Base-by-base conservation (phyloP, 2,888 invertebrate species). In the Nasonia oneida region DNA sequence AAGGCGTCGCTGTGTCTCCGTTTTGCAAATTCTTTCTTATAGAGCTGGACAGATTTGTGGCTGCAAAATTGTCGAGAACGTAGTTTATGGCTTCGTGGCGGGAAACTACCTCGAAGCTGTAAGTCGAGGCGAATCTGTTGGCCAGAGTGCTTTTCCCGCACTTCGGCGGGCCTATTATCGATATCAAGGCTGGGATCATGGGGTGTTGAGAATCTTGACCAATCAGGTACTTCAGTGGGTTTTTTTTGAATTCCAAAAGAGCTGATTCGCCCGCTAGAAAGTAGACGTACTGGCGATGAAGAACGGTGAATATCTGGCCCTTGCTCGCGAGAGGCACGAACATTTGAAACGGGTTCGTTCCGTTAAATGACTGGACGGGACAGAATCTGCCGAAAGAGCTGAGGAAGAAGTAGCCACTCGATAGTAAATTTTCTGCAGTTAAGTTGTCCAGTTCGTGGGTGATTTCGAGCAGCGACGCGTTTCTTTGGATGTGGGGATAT, bases 321-420 rank as follows among this genome's bases (percentile, higher is more conserved):
- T 91, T 93, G 42, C 90, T 90, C 89, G 94, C 94, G 80, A 92
- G 90, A 14, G 94, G 92, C 83, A 94, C 92, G 90, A 94, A 95
- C 89, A 94, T 94, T 90, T 95, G 94, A 83, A 95, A 91, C 0
- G 94, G 93, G 81, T 94, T 91, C 64, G 94, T 92, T 86, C 94
- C 93, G 89, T 95, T 94, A 89, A 91, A 94, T 77, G 95, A 93
- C 89, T 95, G 95, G 0, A 96, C 96, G 0, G 96, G 96, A 90
- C 96, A 96, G 89, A 95, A 94, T 82, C 95, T 94, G 37, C 95
- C 94, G 91, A 96, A 96, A 88, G 95, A 94, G 90, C 96, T 96
- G 33, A 95, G 90, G 87, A 96, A 95, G 90, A 93, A 95, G 91
- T 95, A 95, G 5, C 96, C 96, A 87, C 93, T 93, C 2, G 93